Evolutionary conservation across 2,113 vertebrate species (phyloP).

Genomic region (Ceratotherium simum): DNA sequence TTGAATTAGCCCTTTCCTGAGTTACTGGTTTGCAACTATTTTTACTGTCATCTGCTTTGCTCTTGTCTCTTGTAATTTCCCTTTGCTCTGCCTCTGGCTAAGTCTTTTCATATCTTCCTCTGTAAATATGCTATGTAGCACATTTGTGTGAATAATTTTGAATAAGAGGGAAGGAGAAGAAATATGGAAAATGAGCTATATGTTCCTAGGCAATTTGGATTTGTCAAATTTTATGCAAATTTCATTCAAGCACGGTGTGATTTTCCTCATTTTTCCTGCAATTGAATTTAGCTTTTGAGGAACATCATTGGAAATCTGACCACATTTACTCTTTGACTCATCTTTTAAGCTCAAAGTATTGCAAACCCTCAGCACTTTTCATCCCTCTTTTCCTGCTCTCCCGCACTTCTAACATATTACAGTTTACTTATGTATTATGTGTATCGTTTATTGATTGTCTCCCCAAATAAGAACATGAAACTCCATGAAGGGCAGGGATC

Average conservation of each 20-base stretch:
- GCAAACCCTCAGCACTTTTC: background rate
- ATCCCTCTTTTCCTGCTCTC: background rate
- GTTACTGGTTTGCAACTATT: background rate
- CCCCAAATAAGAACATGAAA: background rate
- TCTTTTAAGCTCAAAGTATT: slow-evolving; percentile 15
- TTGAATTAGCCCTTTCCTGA: background rate
- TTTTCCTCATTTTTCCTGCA: background rate
- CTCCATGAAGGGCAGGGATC: background rate
- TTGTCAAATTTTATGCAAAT: slow-evolving; percentile 45
- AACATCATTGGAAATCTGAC: background rate
- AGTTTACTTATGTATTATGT: background rate
- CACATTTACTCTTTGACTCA: background rate
- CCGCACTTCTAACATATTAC: background rate
- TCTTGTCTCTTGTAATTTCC: background rate
- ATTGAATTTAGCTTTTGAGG: slow-evolving; percentile 12
- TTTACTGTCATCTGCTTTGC: slow-evolving; percentile 29
- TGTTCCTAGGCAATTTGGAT: slow-evolving; percentile 20
- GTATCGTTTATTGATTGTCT: slow-evolving; percentile 29
- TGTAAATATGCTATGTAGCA: background rate
- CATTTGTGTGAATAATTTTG: slow-evolving; percentile 60
- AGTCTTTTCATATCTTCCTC: slow-evolving; percentile 6
- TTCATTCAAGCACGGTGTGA: background rate
- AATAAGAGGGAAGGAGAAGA: background rate
- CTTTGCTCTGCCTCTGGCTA: background rate
- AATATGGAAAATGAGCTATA: background rate